Evolutionary conservation across 2,113 vertebrate genomes (phyloP), one percentile per base, ranked within the genome.

Genomic region (Lophius piscatorius): DNA sequence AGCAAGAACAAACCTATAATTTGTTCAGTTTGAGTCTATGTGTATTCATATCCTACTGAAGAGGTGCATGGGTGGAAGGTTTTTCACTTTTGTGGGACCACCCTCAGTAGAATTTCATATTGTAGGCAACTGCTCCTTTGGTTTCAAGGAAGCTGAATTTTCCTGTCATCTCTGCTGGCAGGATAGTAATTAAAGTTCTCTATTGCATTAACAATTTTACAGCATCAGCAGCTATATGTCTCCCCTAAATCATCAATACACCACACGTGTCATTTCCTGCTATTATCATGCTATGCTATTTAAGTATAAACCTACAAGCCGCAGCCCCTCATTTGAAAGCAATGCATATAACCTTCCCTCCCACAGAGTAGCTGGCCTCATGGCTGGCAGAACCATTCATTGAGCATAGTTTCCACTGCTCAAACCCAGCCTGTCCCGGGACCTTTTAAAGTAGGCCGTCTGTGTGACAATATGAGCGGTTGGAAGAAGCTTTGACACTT

Each of bases 21-120:
- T 79, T 83, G 82, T 68, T 81, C 20, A 49, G 73, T 71, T 55
- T 26, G 41, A 58, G 79, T 68, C 77, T 63, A 18, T 54, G 71
- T 75, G 74, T 89, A 88, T 88, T 88, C 81, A 86, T 84, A 86
- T 85, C 63, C 66, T 75, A 35, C 65, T 63, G 63, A 72, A 87
- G 69, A 71, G 11, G 60, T 75, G 51, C 55, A 63, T 35, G 63
- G 78, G 78, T 69, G 69, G 57, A 78, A 62, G 82, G 80, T 51
- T 73, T 70, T 79, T 77, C 52, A 55, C 55, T 61, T 63, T 46
- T 46, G 39, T 47, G 33, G 70, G 84, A 86, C 88, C 86, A 86
- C 86, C 88, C 74, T 87, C 78, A 74, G 79, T 70, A 63, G 71
- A 63, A 51, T 34, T 11, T 33, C 50, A 28, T 46, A 67, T 33